Base-by-base conservation (phyloP, 2,113 vertebrate species). In the Ailuropoda melanoleuca region DNA sequence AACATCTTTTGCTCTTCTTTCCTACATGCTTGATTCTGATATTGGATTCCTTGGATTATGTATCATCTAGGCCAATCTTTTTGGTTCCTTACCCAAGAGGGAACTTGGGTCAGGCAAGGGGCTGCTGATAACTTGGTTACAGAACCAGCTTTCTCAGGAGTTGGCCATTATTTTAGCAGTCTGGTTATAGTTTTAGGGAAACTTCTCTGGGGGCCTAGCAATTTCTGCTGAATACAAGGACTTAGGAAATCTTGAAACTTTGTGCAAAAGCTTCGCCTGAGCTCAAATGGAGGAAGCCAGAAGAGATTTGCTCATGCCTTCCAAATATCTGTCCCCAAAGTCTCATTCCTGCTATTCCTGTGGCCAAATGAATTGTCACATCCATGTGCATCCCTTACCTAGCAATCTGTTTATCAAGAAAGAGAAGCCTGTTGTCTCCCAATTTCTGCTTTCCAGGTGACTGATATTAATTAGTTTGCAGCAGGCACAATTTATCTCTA, bases 401-500 rank as follows among this genome's bases (percentile, higher is more conserved):
- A 97, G 93, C 97, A 98, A 98, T 98, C 97, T 98, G 97, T 98
- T 99, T 98, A 98, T 98, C 98, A 98, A 98, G 97, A 97, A 98
- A 98, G 97, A 96, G 98, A 98, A 98, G 98, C 72, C 97, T 77
- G 94, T 95, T 98, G 98, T 98, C 92, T 98, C 98, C 97, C 98
- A 93, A 82, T 98, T 98, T 98, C 95, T 98, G 75, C 97, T 99
- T 98, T 98, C 96, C 97, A 97, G 97, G 93, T 98, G 98, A 98
- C 98, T 98, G 98, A 98, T 99, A 99, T 98, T 99, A 99, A 99
- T 99, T 99, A 98, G 98, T 98, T 98, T 98, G 98, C 96, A 98
- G 98, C 98, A 98, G 97, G 98, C 95, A 92, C 2, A 0, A 98
- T 98, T 99, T 99, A 99, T 99, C 98, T 98, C 98, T 90, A 96